phyloP scores from a whole-genome alignment of 2,113 vertebrate species.

The Oryctolagus cuniculus region DNA sequence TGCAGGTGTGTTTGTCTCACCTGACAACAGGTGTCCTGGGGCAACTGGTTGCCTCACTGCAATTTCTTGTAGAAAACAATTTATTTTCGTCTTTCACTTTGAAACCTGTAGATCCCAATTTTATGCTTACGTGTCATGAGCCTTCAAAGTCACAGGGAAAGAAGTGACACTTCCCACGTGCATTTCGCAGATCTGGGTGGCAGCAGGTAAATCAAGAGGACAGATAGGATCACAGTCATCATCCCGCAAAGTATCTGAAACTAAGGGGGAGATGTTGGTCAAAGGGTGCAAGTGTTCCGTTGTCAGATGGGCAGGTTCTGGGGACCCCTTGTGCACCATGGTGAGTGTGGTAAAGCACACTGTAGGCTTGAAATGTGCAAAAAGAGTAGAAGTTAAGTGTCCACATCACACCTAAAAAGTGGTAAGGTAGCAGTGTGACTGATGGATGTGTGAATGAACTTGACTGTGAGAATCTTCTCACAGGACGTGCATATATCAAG shows the following conservation, averaged over 20 bases:
- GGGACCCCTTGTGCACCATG: background rate
- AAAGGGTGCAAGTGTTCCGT: background rate
- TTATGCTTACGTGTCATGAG: conserved; percentile 62
- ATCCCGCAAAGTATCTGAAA: background rate
- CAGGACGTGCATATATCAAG: accelerated
- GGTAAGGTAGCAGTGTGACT: background rate
- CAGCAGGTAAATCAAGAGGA: conserved; percentile 31
- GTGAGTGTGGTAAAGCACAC: background rate
- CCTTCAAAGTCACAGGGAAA: conserved; percentile 51
- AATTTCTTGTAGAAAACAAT: conserved; percentile 60
- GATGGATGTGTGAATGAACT: background rate
- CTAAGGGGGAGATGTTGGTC: background rate
- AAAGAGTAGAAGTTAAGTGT: background rate
- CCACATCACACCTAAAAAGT: background rate
- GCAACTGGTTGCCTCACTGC: conserved; percentile 7
- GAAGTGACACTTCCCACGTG: conserved; percentile 10
- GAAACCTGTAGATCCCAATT: conserved; percentile 71
- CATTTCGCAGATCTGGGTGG: background rate
- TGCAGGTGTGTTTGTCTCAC: conserved; percentile 10
- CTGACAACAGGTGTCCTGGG: background rate
- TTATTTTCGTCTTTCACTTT: conserved; percentile 77
- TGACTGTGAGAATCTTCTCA: background rate
- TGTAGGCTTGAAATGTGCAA: background rate
- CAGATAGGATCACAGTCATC: conserved; percentile 1
- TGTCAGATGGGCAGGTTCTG: background rate